Percentiles rank a stretch among this genome's conserved stretches.
phyloP scores from a whole-genome alignment of 2,797 vertebrate genomes.

The Tangara arthus region DNA sequence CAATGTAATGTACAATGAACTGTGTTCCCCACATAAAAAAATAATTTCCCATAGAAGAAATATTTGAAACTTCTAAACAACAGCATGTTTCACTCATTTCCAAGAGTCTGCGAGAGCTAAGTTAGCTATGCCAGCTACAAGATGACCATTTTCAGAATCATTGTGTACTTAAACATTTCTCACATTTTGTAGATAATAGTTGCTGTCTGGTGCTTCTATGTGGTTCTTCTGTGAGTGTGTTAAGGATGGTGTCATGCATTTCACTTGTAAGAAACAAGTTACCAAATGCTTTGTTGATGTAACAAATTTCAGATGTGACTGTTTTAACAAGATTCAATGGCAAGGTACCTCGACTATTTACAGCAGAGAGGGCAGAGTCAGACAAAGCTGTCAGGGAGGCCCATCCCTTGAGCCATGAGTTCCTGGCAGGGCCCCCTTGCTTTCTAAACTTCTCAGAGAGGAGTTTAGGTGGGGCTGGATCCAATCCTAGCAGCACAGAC shows the following conservation, averaged over 20 bases:
- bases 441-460: background rate
- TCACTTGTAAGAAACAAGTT: background rate
- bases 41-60: background rate
- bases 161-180: background rate
- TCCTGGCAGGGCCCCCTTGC: background rate
- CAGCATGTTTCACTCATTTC: background rate
- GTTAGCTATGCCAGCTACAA: background rate
- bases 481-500: background rate
- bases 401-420: background rate
- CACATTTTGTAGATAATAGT: background rate
- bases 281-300: rapidly evolving
- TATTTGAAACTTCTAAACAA: background rate
- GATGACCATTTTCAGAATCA: background rate
- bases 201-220: background rate
- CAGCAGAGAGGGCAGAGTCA: too few species aligned
- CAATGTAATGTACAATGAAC: too few species aligned
- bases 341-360: background rate
- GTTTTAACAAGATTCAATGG: background rate
- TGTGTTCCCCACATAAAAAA: background rate
- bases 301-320: background rate
- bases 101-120: background rate
- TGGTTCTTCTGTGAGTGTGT: background rate
- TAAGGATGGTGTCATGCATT: background rate
- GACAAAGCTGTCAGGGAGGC: background rate
- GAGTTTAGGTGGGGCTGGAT: background rate